These are phyloP conservation scores for Petrophora chlorosata DNA, from an alignment of 2,888 invertebrate genomes.

Conservation along the genomic window DNA sequence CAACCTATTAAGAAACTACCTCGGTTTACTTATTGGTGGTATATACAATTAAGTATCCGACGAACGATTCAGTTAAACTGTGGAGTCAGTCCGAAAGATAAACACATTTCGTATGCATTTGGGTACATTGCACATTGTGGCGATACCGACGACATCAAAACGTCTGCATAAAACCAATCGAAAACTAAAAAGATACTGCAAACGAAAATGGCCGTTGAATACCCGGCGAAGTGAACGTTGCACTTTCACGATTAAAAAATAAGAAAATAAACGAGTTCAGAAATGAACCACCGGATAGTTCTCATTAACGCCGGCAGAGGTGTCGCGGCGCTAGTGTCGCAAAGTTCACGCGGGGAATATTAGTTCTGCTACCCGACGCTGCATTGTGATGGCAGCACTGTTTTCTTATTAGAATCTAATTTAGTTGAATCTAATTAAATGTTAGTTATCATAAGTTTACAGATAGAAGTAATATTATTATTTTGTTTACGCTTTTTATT, in stretches of 20 bases:
- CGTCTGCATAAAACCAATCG: constrained; percentile 71
- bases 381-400: constrained; percentile 59
- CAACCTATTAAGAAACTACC: too few relatives aligned
- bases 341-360: constrained; percentile 32
- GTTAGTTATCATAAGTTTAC: too few relatives aligned
- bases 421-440: too few relatives aligned
- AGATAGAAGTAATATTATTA: too few relatives aligned
- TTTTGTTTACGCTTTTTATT: too few relatives aligned
- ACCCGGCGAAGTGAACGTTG: constrained; percentile 77
- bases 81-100: too few relatives aligned
- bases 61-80: too few relatives aligned
- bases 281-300: constrained; percentile 74
- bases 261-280: constrained; percentile 62
- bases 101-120: neutral
- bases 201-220: constrained; percentile 76
- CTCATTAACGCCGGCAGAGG: constrained; percentile 51
- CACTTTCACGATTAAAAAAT: constrained; percentile 77
- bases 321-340: constrained; percentile 57
- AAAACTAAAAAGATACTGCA: constrained; percentile 73
- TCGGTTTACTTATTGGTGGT: too few relatives aligned
- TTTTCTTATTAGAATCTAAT: constrained; percentile 40
- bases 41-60: too few relatives aligned
- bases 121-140: constrained; percentile 3
- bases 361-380: constrained; percentile 79
- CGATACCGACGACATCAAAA: constrained; percentile 66